Conservation (phyloP, 92 coral and sea anemone genomes). For the Virgularia gustaviana region DNA sequence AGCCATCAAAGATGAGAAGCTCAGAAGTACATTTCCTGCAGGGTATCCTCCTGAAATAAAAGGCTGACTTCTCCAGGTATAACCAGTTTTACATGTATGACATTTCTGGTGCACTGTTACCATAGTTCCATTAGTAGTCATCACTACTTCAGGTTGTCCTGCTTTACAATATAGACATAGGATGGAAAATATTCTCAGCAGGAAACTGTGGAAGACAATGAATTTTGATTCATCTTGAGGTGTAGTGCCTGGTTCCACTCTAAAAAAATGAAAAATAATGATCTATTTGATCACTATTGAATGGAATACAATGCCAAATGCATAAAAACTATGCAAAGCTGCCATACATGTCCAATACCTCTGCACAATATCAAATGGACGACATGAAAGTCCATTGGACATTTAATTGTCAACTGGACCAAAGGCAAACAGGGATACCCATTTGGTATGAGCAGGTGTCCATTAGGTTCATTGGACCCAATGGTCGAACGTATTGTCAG, state of each 20-base stretch:
- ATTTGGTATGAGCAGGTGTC: no score
- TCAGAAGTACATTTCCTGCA: constrained; percentile 18
- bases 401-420: no score
- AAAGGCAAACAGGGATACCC: no score
- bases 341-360: no score
- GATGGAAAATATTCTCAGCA: not conserved
- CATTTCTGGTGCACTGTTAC: constrained; percentile 12
- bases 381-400: no score
- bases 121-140: constrained; percentile 13
- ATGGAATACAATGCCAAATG: no score
- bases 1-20: constrained; percentile 18
- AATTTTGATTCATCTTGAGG: constrained; percentile 17
- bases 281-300: not conserved
- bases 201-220: constrained; percentile 1
- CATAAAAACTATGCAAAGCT: no score
- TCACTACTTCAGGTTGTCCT: not conserved
- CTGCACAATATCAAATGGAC: no score
- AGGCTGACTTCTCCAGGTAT: constrained; percentile 33
- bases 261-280: not conserved
- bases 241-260: constrained; percentile 5
- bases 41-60: constrained; percentile 6
- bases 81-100: constrained; percentile 14
- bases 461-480: no score
- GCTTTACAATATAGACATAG: constrained; percentile 4
- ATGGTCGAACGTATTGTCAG: no score